phyloP scores from a whole-genome alignment of 2,888 invertebrate genomes.

The Drosophila conformis region DNA sequence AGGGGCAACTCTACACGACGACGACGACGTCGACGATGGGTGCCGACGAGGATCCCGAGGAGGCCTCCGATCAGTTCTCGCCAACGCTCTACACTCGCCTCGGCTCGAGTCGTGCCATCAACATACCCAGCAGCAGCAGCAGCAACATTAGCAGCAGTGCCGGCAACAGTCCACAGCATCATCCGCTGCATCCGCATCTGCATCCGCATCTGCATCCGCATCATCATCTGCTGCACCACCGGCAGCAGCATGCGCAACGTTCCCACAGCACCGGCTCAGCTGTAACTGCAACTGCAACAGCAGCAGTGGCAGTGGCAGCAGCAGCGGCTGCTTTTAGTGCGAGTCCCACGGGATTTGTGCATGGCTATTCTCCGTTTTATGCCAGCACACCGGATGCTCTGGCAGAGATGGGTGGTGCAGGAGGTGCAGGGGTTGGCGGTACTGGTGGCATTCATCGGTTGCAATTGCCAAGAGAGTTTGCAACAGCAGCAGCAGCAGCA shows the following conservation, averaged over 20 bases:
- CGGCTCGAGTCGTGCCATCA: slow-evolving; percentile 70
- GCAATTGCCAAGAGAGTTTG: slow-evolving; percentile 54
- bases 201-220: slow-evolving; percentile 19
- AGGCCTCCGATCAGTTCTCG: slow-evolving; percentile 80
- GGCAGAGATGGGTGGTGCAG: not conserved
- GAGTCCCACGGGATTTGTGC: slow-evolving; percentile 72
- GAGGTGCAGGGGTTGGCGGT: not conserved
- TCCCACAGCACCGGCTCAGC: slow-evolving; percentile 48
- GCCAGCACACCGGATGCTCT: slow-evolving; percentile 76
- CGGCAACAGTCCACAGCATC: slow-evolving; percentile 80
- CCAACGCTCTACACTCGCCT: slow-evolving; percentile 71
- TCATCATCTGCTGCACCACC: slow-evolving; percentile 6
- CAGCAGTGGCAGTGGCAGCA: slow-evolving; percentile 33
- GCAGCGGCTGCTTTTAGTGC: slow-evolving; percentile 76
- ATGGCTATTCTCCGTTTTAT: slow-evolving; percentile 81
- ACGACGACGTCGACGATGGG: slow-evolving; percentile 27
- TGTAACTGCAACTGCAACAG: slow-evolving; percentile 13
- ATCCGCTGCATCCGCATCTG: slow-evolving; percentile 28
- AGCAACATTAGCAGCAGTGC: slow-evolving; percentile 59
- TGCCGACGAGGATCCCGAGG: slow-evolving; percentile 65
- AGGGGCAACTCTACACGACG: slow-evolving; percentile 59
- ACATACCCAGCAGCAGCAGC: slow-evolving; percentile 73
- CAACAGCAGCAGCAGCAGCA: slow-evolving; percentile 26
- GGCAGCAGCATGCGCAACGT: slow-evolving; percentile 17
- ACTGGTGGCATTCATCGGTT: slow-evolving; percentile 72